Evolutionary conservation across 2,888 invertebrate species (phyloP).

Genomic region (Drosophila putrida): DNA sequence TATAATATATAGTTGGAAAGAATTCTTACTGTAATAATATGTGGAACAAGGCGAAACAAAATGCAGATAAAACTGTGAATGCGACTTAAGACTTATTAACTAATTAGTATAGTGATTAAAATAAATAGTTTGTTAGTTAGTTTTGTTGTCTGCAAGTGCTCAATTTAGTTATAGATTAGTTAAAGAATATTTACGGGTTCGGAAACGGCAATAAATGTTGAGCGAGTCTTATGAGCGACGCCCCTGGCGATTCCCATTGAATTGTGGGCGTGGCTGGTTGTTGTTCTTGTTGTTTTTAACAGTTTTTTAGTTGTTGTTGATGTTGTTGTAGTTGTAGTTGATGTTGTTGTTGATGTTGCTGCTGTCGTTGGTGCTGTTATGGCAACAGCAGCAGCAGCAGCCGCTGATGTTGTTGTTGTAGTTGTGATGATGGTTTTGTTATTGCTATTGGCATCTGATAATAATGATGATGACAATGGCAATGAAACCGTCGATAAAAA

Average conservation of each 20-base stretch:
- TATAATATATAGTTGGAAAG: background rate
- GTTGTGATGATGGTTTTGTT: conserved; percentile 39
- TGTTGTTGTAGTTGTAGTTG: conserved; percentile 44
- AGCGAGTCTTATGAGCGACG: conserved; percentile 46
- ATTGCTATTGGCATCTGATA: conserved; percentile 28
- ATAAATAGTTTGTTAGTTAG: conserved; percentile 21
- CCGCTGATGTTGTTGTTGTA: conserved; percentile 1
- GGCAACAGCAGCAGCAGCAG: conserved; percentile 10
- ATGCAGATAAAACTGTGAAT: conserved; percentile 36
- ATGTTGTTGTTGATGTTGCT: conserved; percentile 44
- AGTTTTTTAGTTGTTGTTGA: conserved; percentile 53
- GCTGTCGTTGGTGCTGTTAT: conserved; percentile 31
- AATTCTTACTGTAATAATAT: conserved; percentile 17
- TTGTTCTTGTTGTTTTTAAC: conserved; percentile 34
- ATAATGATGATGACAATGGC: conserved; percentile 27
- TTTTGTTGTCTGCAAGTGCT: background rate
- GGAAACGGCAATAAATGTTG: conserved; percentile 65
- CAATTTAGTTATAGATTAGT: conserved; percentile 6
- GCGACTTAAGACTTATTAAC: conserved; percentile 18
- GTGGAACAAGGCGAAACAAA: conserved; percentile 27
- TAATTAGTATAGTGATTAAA: conserved; percentile 3
- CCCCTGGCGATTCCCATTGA: conserved; percentile 22
- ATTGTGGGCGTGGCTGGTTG: conserved; percentile 46
- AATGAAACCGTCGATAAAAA: conserved; percentile 66
- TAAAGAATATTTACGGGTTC: conserved; percentile 73